A percentile compares a stretch with the other conserved stretches of the same genome.
phyloP scores from a whole-genome alignment of 2,888 invertebrate genomes.

The Girardia tigrina region DNA sequence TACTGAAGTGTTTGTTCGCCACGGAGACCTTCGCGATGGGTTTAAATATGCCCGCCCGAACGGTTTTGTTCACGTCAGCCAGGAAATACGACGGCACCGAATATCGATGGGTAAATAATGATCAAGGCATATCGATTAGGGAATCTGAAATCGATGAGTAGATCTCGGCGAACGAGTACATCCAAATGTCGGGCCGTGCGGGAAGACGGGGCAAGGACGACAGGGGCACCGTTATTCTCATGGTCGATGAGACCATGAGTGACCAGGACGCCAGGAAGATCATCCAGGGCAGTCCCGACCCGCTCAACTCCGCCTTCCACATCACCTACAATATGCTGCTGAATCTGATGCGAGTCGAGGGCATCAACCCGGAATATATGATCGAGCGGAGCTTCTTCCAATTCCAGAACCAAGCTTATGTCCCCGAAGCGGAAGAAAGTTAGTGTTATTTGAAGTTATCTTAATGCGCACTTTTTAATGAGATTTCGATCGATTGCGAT shows the following conservation, averaged over 20 bases:
- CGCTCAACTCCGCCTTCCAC: slow-evolving; percentile 95
- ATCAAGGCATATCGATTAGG: slow-evolving; percentile 36
- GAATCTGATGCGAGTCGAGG: slow-evolving; percentile 85
- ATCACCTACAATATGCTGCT: slow-evolving; percentile 98
- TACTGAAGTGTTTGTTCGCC: slow-evolving; percentile 87
- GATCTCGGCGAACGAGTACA: slow-evolving; percentile 91
- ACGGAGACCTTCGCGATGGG: slow-evolving; percentile 99
- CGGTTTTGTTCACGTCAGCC: slow-evolving; percentile 84
- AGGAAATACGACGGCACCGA: slow-evolving; percentile 93
- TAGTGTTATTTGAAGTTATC: background rate
- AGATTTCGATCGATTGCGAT: too few relatives aligned
- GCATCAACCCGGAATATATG: slow-evolving; percentile 98
- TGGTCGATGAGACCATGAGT: slow-evolving; percentile 86
- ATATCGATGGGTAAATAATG: slow-evolving; percentile 65
- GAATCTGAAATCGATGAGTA: slow-evolving; percentile 41
- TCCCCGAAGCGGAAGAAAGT: slow-evolving; percentile 56
- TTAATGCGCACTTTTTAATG: background rate
- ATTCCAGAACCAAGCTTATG: slow-evolving; percentile 88
- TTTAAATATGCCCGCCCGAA: slow-evolving; percentile 97
- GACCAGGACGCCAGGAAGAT: slow-evolving; percentile 54
- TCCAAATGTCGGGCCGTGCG: slow-evolving; percentile 97
- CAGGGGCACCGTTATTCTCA: slow-evolving; percentile 80
- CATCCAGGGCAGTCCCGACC: slow-evolving; percentile 74
- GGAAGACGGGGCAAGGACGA: slow-evolving; percentile 91
- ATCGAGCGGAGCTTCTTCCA: slow-evolving; percentile 92